Evolutionary conservation across 2,888 invertebrate genomes (phyloP).

Genomic region (Pseudeuparius sepicola): DNA sequence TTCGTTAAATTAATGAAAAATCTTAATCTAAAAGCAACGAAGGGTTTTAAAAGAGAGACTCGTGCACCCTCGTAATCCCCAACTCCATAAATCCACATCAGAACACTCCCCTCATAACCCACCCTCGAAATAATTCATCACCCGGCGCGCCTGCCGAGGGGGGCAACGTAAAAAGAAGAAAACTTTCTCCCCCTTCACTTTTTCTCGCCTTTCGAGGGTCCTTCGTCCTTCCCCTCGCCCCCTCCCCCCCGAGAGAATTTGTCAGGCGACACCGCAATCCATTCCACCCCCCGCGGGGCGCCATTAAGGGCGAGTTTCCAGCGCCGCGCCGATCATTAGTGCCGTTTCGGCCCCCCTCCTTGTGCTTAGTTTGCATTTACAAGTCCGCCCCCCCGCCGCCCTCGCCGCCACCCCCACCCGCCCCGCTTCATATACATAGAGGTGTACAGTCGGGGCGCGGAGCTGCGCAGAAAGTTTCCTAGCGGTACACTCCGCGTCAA

Average conservation of each 20-base stretch:
- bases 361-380: conserved; percentile 43
- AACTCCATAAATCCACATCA: too few species aligned
- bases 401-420: conserved; percentile 19
- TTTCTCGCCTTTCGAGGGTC: not conserved
- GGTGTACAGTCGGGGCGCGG: conserved; percentile 41
- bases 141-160: too few species aligned
- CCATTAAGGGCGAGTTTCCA: conserved; percentile 38
- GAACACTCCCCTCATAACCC: too few species aligned
- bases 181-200: conserved; percentile 1
- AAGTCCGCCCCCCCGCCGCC: conserved; percentile 29
- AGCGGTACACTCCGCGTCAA: conserved; percentile 27
- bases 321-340: conserved; percentile 38
- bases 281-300: conserved; percentile 39
- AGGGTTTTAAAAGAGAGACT: too few species aligned
- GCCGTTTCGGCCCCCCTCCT: conserved; percentile 38
- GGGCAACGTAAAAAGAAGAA: too few species aligned
- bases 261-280: conserved; percentile 36
- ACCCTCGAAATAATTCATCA: too few species aligned
- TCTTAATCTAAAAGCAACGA: too few species aligned
- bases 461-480: conserved; percentile 28
- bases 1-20: too few species aligned
- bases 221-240: conserved; percentile 16
- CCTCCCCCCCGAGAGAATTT: conserved; percentile 33
- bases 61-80: too few species aligned
- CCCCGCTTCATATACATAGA: conserved; percentile 39